Conservation (phyloP, 2,888 invertebrate genomes). For the Rotaria sp. region DNA sequence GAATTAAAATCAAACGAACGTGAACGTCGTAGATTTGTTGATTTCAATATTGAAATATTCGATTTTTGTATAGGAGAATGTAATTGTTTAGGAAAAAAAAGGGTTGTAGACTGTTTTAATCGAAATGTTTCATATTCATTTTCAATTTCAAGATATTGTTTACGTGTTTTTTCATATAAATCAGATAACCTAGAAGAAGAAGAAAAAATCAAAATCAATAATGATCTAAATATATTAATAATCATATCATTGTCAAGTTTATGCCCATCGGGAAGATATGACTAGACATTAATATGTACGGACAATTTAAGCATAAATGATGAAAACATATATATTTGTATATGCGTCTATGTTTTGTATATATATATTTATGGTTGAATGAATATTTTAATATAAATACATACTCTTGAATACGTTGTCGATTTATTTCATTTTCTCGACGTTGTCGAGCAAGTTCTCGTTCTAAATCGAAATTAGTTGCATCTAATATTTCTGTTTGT, state of each 20-base stretch:
- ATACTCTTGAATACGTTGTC: conserved; percentile 7
- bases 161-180: conserved; percentile 20
- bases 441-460: background rate
- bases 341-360: background rate
- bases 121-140: conserved; percentile 26
- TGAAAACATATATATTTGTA: background rate
- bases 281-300: background rate
- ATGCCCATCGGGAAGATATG: background rate
- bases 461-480: background rate
- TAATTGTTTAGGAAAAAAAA: background rate
- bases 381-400: background rate
- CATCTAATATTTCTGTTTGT: background rate
- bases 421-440: conserved; percentile 4
- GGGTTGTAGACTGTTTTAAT: background rate
- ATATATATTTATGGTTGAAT: background rate
- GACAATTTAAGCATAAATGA: background rate
- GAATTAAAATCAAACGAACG: background rate
- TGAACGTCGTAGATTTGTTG: background rate
- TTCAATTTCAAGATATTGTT: conserved; percentile 20
- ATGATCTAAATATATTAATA: background rate
- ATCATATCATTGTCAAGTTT: background rate
- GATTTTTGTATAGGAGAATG: background rate
- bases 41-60: background rate
- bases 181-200: background rate
- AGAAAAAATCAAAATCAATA: background rate